Conservation (phyloP, 2,113 vertebrate species). For the Paramormyrops kingsleyae region DNA sequence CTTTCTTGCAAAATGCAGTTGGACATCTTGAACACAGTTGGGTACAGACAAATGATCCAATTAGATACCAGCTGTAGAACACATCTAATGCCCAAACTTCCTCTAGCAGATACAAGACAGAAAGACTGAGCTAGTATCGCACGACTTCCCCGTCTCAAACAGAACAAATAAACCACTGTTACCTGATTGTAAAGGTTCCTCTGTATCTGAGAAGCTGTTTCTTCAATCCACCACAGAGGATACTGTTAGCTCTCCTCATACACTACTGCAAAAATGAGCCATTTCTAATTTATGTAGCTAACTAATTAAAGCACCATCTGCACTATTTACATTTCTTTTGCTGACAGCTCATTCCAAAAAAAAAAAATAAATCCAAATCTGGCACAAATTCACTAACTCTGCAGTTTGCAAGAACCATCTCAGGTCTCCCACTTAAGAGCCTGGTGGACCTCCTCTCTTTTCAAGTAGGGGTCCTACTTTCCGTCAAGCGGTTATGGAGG, state of each 20-base stretch:
- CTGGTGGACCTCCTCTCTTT: neutral
- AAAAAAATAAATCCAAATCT: neutral
- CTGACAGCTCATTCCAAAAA: neutral
- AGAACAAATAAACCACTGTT: neutral
- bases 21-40: neutral
- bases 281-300: neutral
- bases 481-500: neutral
- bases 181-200: neutral
- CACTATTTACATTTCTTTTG: neutral
- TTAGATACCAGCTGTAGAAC: neutral
- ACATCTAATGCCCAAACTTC: neutral
- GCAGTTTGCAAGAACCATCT: neutral
- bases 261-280: neutral
- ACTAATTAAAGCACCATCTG: conserved; percentile 2
- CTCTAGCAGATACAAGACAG: neutral
- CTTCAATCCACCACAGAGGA: neutral
- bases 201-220: neutral
- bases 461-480: neutral
- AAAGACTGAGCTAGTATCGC: neutral
- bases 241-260: neutral
- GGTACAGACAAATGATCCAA: neutral
- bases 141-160: neutral
- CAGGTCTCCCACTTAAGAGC: neutral
- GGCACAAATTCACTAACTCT: neutral
- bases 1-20: neutral